Evolutionary conservation across 2,888 invertebrate species (phyloP), one percentile per base, ranked within the genome.

Genomic region (Chalcis sispes): DNA sequence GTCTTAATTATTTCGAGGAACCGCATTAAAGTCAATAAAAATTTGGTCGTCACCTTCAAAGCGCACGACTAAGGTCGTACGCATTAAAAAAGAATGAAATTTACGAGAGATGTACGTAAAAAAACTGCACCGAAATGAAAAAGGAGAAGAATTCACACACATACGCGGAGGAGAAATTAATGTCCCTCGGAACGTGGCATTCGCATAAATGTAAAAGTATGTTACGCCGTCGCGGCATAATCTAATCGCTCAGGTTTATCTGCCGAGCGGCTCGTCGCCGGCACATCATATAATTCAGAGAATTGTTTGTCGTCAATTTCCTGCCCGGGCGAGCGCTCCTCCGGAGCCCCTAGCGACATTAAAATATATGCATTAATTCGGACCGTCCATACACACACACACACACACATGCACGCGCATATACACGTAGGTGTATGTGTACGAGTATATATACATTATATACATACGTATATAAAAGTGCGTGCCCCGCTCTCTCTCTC

Each of bases 291-390:
- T 23, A 65, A 74, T 77, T 77, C 74, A 59, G 48, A 66, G 74
- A 74, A 77, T 77, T 74, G 74, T 77, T 77, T 77, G 61, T 65
- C 66, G 70, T 66, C 59, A 71, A 74, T 77, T 77, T 77, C 62
- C 74, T 71, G 70, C 15, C 15, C 54, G 54, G 50, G 29, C 36
- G 54, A 3, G 15, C 15, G n/a, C n/a, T n/a, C n/a, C n/a, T n/a
- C n/a, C n/a, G n/a, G n/a, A n/a, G n/a, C n/a, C 13, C 23, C 36
- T 4, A 1, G 62, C 70, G 50, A 13, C 70, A 70, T 75, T 75
- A 75, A 70, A 58, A 70, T 65, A 64, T 50, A 67, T 70, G 61
- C 54, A 74, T 74, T 62, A 62, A 75, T 75, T 75, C 74, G 62
- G 69, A 59, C 27, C 50, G 40, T 40, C n/a, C 13, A 40, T 20